Conservation (phyloP, 2,888 invertebrate species). For the Spisula subtruncata region DNA sequence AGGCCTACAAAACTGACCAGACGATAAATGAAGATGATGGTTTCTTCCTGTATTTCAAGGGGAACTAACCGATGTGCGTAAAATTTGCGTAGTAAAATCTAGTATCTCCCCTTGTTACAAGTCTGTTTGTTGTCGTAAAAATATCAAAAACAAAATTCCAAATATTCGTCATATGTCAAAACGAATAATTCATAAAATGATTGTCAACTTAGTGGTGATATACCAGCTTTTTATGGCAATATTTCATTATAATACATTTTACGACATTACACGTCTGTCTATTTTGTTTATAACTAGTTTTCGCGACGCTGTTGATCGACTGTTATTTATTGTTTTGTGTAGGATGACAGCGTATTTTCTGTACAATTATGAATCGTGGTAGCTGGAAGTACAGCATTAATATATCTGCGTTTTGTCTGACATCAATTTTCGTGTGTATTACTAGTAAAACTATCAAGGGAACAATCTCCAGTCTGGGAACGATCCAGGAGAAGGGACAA, state of each 20-base stretch:
- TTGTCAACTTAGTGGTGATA: no score
- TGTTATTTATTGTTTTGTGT: background rate
- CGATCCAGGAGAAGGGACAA: slow-evolving; percentile 79
- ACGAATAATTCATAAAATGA: no score
- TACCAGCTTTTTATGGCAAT: no score
- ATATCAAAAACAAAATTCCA: background rate
- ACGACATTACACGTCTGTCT: slow-evolving; percentile 55
- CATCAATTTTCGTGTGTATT: background rate
- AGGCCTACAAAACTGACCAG: no score
- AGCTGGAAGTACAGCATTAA: background rate
- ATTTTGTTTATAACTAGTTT: slow-evolving; percentile 28
- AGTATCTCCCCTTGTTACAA: background rate
- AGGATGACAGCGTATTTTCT: background rate
- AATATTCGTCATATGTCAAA: background rate
- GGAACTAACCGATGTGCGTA: no score
- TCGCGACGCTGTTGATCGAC: slow-evolving; percentile 25
- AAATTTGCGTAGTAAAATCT: background rate
- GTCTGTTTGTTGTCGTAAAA: background rate
- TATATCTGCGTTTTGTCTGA: background rate
- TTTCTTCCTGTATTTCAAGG: no score
- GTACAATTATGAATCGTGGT: background rate
- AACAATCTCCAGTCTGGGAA: slow-evolving; percentile 73
- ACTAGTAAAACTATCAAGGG: slow-evolving; percentile 79
- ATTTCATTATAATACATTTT: background rate
- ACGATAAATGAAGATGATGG: no score